These are phyloP conservation scores for Alviniconcha strummeri DNA, from an alignment of 2,888 invertebrate genomes.

Conservation along the genomic window DNA sequence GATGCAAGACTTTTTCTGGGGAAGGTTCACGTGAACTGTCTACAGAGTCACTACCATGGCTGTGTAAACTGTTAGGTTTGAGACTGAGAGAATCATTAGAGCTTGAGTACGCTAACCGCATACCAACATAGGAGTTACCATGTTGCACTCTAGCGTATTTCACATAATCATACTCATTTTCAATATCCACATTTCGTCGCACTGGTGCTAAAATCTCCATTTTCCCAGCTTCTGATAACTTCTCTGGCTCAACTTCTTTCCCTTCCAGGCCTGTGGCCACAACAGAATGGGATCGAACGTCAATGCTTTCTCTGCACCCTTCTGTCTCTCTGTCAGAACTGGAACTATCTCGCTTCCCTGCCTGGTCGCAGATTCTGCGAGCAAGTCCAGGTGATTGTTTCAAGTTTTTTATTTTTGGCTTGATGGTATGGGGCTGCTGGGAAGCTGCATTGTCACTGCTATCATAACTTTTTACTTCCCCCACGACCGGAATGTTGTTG, in stretches of 20 bases:
- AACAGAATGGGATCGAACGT: constrained; percentile 5
- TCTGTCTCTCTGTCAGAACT: constrained; percentile 57
- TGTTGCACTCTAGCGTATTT: constrained; percentile 71
- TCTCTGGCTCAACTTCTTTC: constrained; percentile 16
- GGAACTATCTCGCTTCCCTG: constrained; percentile 59
- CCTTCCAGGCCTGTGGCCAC: not conserved
- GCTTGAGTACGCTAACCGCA: constrained; percentile 79
- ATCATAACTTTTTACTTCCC: constrained; percentile 67
- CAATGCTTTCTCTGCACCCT: constrained; percentile 21
- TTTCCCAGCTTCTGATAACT: constrained; percentile 16
- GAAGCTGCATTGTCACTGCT: constrained; percentile 50
- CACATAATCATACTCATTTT: constrained; percentile 72
- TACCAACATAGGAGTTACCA: constrained; percentile 86
- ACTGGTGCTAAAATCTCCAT: constrained; percentile 42
- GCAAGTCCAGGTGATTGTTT: constrained; percentile 72
- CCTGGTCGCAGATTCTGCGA: constrained; percentile 58
- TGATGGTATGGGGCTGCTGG: constrained; percentile 55
- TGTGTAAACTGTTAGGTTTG: constrained; percentile 48
- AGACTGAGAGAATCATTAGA: constrained; percentile 60
- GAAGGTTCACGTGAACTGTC: constrained; percentile 63
- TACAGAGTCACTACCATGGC: constrained; percentile 51
- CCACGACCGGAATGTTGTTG: constrained; percentile 69
- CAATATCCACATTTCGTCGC: constrained; percentile 58
- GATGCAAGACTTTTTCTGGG: constrained; percentile 57
- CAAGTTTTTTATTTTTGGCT: constrained; percentile 61